Base-by-base conservation (phyloP, 1,140 invertebrate genomes). In the Calliphora vicina region DNA sequence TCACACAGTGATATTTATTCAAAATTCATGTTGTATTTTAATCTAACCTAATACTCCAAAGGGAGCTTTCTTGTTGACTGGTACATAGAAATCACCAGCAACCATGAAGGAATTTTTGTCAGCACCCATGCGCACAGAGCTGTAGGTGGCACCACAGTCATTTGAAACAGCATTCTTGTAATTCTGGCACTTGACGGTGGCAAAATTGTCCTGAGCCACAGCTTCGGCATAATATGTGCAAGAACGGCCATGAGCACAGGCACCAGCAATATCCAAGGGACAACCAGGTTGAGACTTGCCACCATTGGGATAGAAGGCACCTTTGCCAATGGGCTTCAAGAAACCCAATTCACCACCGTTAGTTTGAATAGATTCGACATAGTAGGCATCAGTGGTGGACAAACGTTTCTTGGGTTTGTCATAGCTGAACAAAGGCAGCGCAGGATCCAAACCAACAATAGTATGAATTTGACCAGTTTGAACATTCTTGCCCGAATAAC, bases 291-390 rank as follows among this genome's bases (percentile, higher is more conserved):
- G 94, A 0, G 3, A 81, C 13, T 84, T 86, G 1, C 92, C 92
- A 10, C 90, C 89, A 78, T 92, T 92, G 8, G 92, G 91, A 81
- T 91, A 93, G 85, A 93, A 93, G 45, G 92, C 92, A 4, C 89
- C 91, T 84, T 92, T 87, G 23, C 92, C 92, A 26, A 92, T 86
- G 3, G 90, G 87, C 8, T 84, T 83, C 12, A 87, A 71, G 81
- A 94, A 93, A 85, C 92, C 94, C 13, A 94, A 87, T 81, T 92
- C 87, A 13, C 93, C 93, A 26, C 92, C 93, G 84, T 94, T 93
- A 0, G 95, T 95, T 85, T 96, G 95, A 78, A 96, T 94, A 0
- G 94, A 93, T 88, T 95, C 94, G 1, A 96, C 95, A 83, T 94
- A 93, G 1, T 91, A 81, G 0, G 93, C 95, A 87, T 96, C 95